These are phyloP conservation scores for Aphaenogaster floridana DNA, from an alignment of 1,140 invertebrate species.

Conservation along the genomic window DNA sequence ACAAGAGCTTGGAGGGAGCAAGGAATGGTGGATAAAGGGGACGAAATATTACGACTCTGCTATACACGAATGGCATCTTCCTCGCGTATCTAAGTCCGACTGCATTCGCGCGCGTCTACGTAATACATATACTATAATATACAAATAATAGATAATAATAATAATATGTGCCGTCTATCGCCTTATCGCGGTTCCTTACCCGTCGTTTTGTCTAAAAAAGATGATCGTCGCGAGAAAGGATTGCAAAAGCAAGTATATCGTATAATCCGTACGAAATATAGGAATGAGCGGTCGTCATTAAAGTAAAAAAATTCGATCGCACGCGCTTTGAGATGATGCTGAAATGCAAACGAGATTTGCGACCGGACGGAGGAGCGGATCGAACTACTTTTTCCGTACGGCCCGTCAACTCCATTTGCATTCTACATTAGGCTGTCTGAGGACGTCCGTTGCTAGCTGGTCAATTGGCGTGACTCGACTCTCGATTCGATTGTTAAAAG, in stretches of 20 bases:
- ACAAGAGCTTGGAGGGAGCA: constrained; percentile 15
- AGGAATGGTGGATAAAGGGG: constrained; percentile 51
- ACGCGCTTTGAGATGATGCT: constrained; percentile 25
- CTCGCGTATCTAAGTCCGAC: constrained; percentile 60
- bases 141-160: constrained; percentile 71
- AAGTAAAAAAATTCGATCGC: constrained; percentile 58
- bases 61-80: constrained; percentile 62
- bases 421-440: constrained; percentile 57
- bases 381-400: constrained; percentile 23
- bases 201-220: constrained; percentile 54
- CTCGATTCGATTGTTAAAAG: constrained; percentile 51
- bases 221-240: constrained; percentile 16
- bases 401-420: constrained; percentile 42
- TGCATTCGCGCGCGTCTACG: constrained; percentile 72
- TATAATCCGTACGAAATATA: constrained; percentile 35
- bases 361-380: constrained; percentile 11
- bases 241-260: constrained; percentile 34
- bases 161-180: constrained; percentile 67
- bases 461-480: constrained; percentile 64
- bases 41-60: constrained; percentile 57
- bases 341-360: constrained; percentile 49
- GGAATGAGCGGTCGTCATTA: constrained; percentile 49
- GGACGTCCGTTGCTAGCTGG: constrained; percentile 61
- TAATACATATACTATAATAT: constrained; percentile 80
- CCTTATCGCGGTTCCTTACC: constrained; percentile 67